These are phyloP conservation scores for Syrmaticus mikado DNA, from an alignment of 2,113 vertebrate genomes.

Conservation along the genomic window DNA sequence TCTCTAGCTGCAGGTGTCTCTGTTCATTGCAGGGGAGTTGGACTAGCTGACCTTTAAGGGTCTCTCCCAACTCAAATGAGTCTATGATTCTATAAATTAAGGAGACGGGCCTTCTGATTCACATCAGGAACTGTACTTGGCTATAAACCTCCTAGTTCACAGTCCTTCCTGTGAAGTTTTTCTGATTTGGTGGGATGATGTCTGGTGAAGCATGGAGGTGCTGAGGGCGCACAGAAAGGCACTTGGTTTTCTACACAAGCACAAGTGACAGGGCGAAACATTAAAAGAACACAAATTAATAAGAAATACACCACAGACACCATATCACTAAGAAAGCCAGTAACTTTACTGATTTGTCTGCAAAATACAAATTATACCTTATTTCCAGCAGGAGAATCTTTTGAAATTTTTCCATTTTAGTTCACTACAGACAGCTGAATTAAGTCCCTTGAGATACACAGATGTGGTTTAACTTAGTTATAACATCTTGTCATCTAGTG, in stretches of 20 bases:
- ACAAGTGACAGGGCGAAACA: not conserved
- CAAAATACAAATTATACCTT: conserved; percentile 99
- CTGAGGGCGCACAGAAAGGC: not conserved
- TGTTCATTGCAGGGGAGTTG: too few relatives aligned
- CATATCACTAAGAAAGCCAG: conserved; percentile 98
- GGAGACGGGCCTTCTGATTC: not conserved
- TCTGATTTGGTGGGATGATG: not conserved
- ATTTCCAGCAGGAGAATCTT: conserved; percentile 93
- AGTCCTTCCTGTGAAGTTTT: not conserved
- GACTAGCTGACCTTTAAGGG: too few relatives aligned
- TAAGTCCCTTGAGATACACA: conserved; percentile 98
- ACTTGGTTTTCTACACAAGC: not conserved
- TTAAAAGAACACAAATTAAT: conserved; percentile 67
- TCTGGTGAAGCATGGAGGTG: not conserved
- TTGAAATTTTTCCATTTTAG: conserved; percentile 89
- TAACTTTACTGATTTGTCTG: conserved; percentile 99
- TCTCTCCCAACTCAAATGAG: too few relatives aligned
- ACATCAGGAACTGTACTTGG: not conserved
- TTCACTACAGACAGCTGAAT: conserved; percentile 99
- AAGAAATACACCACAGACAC: conserved; percentile 91
- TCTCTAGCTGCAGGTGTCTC: too few relatives aligned
- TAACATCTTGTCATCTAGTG: conserved; percentile 96
- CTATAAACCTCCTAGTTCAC: not conserved
- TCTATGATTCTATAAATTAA: not conserved
- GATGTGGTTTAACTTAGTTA: conserved; percentile 95